These are phyloP conservation scores for Naja naja DNA, from an alignment of 2,113 vertebrate genomes.

Conservation along the genomic window DNA sequence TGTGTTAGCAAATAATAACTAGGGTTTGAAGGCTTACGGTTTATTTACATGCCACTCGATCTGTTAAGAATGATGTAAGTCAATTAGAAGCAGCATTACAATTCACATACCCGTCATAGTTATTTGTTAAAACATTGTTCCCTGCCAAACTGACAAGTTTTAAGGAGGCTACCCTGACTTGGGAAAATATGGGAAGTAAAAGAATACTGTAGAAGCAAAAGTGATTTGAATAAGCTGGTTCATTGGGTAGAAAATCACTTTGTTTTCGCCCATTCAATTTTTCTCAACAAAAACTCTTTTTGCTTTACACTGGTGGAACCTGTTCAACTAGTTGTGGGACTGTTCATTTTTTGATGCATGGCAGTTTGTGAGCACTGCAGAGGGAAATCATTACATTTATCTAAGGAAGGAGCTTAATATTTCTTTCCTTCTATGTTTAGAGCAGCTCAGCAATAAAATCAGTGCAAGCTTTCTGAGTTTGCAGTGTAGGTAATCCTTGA, in stretches of 20 bases:
- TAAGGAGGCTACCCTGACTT: too few species aligned
- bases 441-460: background rate
- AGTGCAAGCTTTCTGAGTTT: background rate
- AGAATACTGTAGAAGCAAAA: background rate
- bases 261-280: conserved; percentile 34
- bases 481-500: background rate
- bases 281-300: conserved; percentile 43
- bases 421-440: background rate
- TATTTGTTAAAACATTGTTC: background rate
- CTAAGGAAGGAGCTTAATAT: background rate
- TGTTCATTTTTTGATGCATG: conserved; percentile 35
- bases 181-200: background rate
- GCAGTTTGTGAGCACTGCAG: conserved; percentile 36
- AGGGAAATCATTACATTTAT: conserved; percentile 33
- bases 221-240: background rate
- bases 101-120: background rate
- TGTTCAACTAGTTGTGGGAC: conserved; percentile 57
- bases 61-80: background rate
- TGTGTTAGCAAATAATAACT: background rate
- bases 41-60: background rate
- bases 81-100: background rate
- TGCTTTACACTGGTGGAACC: conserved; percentile 32
- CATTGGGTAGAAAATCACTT: background rate
- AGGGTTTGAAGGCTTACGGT: background rate
- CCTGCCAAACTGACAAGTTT: background rate